These are phyloP conservation scores for Anguilla rostrata DNA, from an alignment of 2,113 vertebrate species.

Conservation along the genomic window DNA sequence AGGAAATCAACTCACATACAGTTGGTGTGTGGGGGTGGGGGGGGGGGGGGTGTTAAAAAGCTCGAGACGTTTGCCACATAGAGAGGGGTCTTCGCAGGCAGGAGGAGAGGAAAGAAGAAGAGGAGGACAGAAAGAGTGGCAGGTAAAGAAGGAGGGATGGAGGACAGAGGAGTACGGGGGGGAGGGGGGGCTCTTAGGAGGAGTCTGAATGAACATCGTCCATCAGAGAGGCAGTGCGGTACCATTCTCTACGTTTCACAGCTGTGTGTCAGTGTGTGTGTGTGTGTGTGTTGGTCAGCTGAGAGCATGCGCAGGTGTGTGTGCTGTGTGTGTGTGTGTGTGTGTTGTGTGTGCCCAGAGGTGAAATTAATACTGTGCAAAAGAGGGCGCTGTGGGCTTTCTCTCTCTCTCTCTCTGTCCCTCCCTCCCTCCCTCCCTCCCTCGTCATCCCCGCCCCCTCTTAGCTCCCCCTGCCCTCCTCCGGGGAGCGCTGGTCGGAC, in stretches of 20 bases:
- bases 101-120: no score
- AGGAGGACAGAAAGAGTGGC: background rate
- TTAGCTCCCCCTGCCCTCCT: constrained; percentile 81
- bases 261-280: background rate
- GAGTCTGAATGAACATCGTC: background rate
- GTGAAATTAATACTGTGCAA: constrained; percentile 74
- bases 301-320: background rate
- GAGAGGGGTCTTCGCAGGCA: background rate
- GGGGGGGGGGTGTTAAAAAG: background rate
- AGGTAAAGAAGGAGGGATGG: background rate
- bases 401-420: no score
- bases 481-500: constrained; percentile 89
- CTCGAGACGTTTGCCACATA: background rate
- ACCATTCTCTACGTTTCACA: background rate
- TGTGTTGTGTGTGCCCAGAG: constrained; percentile 42
- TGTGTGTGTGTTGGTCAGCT: background rate
- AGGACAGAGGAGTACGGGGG: background rate
- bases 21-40: background rate
- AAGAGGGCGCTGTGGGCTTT: background rate
- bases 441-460: background rate
- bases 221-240: no score
- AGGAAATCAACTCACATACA: constrained; percentile 1
- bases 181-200: no score
- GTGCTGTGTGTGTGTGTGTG: background rate
- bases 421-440: no score